phyloP scores from a whole-genome alignment of 2,888 invertebrate genomes.

The Lithophane leautieri region DNA sequence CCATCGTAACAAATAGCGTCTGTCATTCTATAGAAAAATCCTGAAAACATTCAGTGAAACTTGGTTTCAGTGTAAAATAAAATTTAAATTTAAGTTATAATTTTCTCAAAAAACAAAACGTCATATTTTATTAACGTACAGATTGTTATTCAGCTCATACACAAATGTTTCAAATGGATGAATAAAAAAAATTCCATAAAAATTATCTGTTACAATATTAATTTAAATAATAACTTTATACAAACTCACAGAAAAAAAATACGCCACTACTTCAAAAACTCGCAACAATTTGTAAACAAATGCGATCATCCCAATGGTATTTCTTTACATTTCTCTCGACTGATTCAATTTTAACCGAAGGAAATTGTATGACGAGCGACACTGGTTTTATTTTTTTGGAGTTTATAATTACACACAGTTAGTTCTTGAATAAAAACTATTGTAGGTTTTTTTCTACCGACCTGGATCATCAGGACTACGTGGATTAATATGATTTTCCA shows the following conservation, averaged over 20 bases:
- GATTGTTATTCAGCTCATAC: not conserved
- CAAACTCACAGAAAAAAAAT: too few species aligned
- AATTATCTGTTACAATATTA: too few species aligned
- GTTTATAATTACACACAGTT: not conserved
- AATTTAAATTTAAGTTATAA: not conserved
- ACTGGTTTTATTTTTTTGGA: constrained; percentile 14
- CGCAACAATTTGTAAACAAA: constrained; percentile 4
- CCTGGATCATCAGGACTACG: too few species aligned
- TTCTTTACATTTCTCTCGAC: constrained; percentile 24
- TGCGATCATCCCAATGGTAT: constrained; percentile 24
- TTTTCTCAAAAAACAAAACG: not conserved
- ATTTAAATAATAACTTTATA: too few species aligned
- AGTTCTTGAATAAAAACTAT: too few species aligned
- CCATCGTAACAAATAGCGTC: too few species aligned
- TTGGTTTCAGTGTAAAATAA: not conserved
- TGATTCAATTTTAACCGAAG: constrained; percentile 31
- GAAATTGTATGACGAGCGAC: constrained; percentile 6
- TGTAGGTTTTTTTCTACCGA: too few species aligned
- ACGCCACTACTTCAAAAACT: not conserved
- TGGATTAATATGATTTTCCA: too few species aligned
- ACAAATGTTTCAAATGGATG: not conserved
- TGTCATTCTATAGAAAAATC: not conserved
- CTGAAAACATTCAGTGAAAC: not conserved
- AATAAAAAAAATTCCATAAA: not conserved
- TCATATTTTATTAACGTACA: not conserved